Conservation (phyloP, 2,113 vertebrate genomes). For the Oceanites oceanicus region DNA sequence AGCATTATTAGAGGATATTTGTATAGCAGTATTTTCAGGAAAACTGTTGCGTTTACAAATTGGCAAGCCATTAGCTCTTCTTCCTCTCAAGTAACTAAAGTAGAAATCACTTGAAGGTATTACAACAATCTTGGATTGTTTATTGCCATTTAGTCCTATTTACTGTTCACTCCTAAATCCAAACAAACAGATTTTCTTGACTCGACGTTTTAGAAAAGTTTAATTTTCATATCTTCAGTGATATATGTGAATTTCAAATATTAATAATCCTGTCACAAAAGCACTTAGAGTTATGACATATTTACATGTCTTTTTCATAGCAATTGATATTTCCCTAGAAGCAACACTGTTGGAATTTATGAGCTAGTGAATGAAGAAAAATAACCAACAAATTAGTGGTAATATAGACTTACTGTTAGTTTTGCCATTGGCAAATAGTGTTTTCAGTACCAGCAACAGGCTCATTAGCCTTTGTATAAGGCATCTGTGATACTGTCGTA, state of each 20-base stretch:
- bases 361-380: slow-evolving; percentile 1
- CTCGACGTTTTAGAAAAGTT: background rate
- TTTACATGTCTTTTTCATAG: slow-evolving; percentile 4
- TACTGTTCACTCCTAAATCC: background rate
- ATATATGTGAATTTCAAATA: slow-evolving; percentile 30
- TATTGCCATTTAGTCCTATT: slow-evolving; percentile 1
- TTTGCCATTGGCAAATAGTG: background rate
- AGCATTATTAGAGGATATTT: slow-evolving; percentile 23
- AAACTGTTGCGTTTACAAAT: background rate
- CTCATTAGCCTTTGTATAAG: background rate
- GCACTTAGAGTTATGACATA: background rate
- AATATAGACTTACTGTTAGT: background rate
- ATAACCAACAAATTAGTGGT: background rate
- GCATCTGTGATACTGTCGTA: background rate
- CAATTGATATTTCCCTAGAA: slow-evolving; percentile 17
- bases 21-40: slow-evolving; percentile 14
- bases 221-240: background rate
- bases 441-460: background rate
- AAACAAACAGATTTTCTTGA: background rate
- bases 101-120: slow-evolving; percentile 40
- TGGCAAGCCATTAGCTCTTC: slow-evolving; percentile 44
- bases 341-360: background rate
- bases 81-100: slow-evolving; percentile 18
- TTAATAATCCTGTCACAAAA: slow-evolving; percentile 29
- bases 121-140: background rate